Evolutionary conservation across 2,888 invertebrate species (phyloP).

Genomic region (Aleiodes alternator): DNA sequence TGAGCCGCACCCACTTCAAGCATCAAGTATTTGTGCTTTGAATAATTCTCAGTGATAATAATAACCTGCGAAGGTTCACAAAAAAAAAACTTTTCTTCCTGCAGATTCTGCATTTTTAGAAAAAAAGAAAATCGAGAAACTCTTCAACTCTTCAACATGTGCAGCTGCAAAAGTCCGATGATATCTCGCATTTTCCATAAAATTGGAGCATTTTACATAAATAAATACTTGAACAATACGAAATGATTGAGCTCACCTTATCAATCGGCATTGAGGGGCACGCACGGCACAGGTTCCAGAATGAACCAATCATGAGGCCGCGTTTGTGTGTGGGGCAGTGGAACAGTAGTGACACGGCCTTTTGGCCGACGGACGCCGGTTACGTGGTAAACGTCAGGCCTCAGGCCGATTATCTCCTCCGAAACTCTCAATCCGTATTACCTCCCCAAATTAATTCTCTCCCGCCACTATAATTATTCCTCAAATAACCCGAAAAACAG

Average conservation of each 20-base stretch:
- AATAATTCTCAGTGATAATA: background rate
- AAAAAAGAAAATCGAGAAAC: too few species aligned
- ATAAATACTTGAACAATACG: background rate
- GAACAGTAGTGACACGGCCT: conserved; percentile 70
- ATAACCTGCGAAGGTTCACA: background rate
- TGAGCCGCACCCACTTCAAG: conserved; percentile 45
- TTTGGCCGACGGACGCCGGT: conserved; percentile 61
- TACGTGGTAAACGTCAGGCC: conserved; percentile 46
- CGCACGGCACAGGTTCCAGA: conserved; percentile 97
- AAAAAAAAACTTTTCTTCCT: background rate
- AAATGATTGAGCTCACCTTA: conserved; percentile 82
- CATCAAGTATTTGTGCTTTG: background rate
- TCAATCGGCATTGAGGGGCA: conserved; percentile 98
- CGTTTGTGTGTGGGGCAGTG: conserved; percentile 70
- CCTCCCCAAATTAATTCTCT: background rate
- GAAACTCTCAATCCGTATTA: conserved; percentile 5
- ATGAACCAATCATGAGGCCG: conserved; percentile 94
- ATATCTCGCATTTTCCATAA: too few species aligned
- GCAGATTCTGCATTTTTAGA: too few species aligned
- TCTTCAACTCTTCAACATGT: too few species aligned
- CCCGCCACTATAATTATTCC: background rate
- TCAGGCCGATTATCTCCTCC: conserved; percentile 33
- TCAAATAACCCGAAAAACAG: background rate
- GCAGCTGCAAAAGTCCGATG: too few species aligned
- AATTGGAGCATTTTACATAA: background rate